Evolutionary conservation across 2,888 invertebrate genomes (phyloP).

Genomic region (Drosophila leonis): DNA sequence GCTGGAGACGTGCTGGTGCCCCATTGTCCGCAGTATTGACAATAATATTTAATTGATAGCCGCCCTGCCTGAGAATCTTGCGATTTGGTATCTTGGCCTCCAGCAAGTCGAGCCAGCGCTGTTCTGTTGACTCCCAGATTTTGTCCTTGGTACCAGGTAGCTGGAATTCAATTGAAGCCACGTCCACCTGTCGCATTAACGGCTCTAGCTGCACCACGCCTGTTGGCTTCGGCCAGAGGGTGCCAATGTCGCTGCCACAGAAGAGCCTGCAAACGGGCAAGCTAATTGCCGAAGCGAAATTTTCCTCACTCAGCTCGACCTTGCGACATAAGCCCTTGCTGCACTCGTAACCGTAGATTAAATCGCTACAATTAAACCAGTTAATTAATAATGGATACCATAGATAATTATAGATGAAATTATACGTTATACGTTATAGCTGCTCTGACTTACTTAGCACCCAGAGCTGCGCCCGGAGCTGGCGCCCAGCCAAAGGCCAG

Average conservation of each 20-base stretch:
- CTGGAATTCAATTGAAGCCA: conserved; percentile 82
- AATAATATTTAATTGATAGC: conserved; percentile 85
- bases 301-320: conserved; percentile 80
- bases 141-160: conserved; percentile 73
- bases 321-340: conserved; percentile 78
- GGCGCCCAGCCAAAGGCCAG: conserved; percentile 56
- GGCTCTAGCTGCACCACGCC: conserved; percentile 85
- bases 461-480: conserved; percentile 39
- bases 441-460: conserved; percentile 48
- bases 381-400: conserved; percentile 1
- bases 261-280: conserved; percentile 86
- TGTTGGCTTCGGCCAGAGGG: conserved; percentile 86
- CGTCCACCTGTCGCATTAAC: conserved; percentile 85
- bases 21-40: conserved; percentile 78
- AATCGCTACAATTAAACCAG: conserved; percentile 38
- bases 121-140: conserved; percentile 83
- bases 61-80: conserved; percentile 81
- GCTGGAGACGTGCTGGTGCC: conserved; percentile 41
- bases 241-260: conserved; percentile 86
- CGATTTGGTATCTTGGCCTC: conserved; percentile 79
- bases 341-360: conserved; percentile 84
- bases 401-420: background rate
- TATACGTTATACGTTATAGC: background rate
- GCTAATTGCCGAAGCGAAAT: conserved; percentile 83
- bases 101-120: conserved; percentile 83